Percentiles rank a stretch among this genome's conserved stretches.
These are phyloP conservation scores for Danaus chrysippus DNA, from an alignment of 2,888 invertebrate species.

Conservation along the genomic window DNA sequence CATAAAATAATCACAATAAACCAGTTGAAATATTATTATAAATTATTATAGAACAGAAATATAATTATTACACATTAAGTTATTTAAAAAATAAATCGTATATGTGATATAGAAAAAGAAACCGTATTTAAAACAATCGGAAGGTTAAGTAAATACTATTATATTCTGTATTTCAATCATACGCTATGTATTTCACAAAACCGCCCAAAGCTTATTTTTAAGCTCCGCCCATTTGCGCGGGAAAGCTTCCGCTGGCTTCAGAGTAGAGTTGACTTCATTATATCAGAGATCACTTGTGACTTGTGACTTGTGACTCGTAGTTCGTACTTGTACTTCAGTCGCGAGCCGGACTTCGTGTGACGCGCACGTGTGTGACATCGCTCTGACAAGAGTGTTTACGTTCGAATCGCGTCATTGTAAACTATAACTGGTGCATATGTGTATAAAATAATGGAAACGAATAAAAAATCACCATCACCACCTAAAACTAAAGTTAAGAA, in stretches of 20 bases:
- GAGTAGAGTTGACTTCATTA: background rate
- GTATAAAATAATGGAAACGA: conserved; percentile 71
- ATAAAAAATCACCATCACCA: conserved; percentile 61
- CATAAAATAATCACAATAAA: no score
- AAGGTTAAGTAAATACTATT: no score
- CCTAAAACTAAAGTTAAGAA: conserved; percentile 80
- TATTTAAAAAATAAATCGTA: no score
- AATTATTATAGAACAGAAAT: no score
- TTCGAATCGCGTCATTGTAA: conserved; percentile 12
- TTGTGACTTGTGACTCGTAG: no score
- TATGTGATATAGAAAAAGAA: no score
- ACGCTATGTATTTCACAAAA: background rate
- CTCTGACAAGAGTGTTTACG: conserved; percentile 61
- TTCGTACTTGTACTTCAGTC: conserved; percentile 35
- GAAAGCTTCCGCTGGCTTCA: conserved; percentile 48
- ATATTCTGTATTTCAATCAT: background rate
- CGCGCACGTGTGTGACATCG: conserved; percentile 31
- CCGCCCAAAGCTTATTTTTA: conserved; percentile 41
- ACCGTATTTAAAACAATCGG: no score
- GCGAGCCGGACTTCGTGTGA: conserved; percentile 49
- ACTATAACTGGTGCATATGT: conserved; percentile 32
- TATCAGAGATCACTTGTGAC: no score
- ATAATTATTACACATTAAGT: no score
- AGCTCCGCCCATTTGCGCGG: conserved; percentile 64
- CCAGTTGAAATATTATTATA: no score